Percentiles rank a stretch among this genome's conserved stretches.
These are phyloP conservation scores for Pangasius larnaudii DNA, from an alignment of 2,797 vertebrate species.

Conservation along the genomic window DNA sequence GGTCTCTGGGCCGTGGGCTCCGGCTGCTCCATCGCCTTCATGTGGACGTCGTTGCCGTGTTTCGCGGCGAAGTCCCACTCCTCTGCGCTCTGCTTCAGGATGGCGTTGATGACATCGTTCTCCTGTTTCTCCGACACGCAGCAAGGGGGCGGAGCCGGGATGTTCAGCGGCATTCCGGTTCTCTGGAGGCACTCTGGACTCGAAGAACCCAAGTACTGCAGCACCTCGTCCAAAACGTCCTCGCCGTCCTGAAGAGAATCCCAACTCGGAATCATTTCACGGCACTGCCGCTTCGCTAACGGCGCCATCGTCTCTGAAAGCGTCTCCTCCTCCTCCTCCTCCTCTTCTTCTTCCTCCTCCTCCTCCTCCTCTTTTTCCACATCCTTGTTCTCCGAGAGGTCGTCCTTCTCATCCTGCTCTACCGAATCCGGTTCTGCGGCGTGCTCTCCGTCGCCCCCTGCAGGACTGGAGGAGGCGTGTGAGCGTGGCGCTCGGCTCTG, in stretches of 20 bases:
- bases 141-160: constrained; percentile 89
- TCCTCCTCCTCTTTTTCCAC: constrained; percentile 70
- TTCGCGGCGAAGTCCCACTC: constrained; percentile 91
- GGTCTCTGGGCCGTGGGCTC: constrained; percentile 88
- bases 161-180: constrained; percentile 90
- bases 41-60: constrained; percentile 89
- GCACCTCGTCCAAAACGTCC: constrained; percentile 92
- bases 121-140: constrained; percentile 98
- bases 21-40: constrained; percentile 88
- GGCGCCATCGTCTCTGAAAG: constrained; percentile 79
- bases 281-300: constrained; percentile 84
- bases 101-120: constrained; percentile 96
- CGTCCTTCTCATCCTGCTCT: constrained; percentile 21
- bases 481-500: constrained; percentile 67
- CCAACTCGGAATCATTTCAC: constrained; percentile 91
- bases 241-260: constrained; percentile 90
- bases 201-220: constrained; percentile 94
- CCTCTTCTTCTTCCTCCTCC: constrained; percentile 63
- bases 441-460: constrained; percentile 14
- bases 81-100: constrained; percentile 92
- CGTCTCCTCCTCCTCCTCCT: constrained; percentile 70
- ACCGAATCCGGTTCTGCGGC: constrained; percentile 14
- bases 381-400: constrained; percentile 19
- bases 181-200: constrained; percentile 97
- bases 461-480: constrained; percentile 49